Base-by-base conservation (phyloP, 2,888 invertebrate species). In the Rhopalosiphum nymphaeae region DNA sequence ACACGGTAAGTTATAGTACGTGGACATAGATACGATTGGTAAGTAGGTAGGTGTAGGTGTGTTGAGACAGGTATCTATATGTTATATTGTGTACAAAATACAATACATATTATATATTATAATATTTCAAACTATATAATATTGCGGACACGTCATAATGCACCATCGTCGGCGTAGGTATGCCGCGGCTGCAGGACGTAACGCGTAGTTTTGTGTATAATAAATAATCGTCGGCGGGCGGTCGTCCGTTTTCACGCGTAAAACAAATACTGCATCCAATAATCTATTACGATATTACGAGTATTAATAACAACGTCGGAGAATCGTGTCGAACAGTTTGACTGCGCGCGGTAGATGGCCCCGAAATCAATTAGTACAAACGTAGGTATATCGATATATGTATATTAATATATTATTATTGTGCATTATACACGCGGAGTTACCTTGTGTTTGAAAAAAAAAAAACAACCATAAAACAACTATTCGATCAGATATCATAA, bases 161-260 rank as follows among this genome's bases (percentile, higher is more conserved):
- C 36, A 78, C 78, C 36, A 78, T 36, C 78, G 78, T 36, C n/a
- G 16, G 67, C 67, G 67, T 57, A 57, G 57, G 57, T 57, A 57
- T 29, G 67, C 67, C n/a, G n/a, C 78, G 26, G 78, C 9, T 3
- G 21, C 53, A 53, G 53, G 21, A 53, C 53, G 78, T 21, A 78
- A 78, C 36, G 78, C 78, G 78, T 53, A 21, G 53, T 78, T 78
- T 78, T 78, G 78, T 78, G 78, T 78, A 25, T 36, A 53, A 88
- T 88, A 88, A 88, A 88, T 88, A 88, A 88, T 88, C 88, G 88
- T 87, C 57, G 57, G 29, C 89, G 89, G 89, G 57, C 89, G 89
- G 89, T 89, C 89, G 57, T 56, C 42, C 89, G 89, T 89, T 89
- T 89, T 57, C 57, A 57, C 89, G 44, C 88, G 3, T 36, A 88